Percentiles rank a stretch among this genome's conserved stretches.
phyloP scores from a whole-genome alignment of 2,113 vertebrate species.

The Archilochus colubris region DNA sequence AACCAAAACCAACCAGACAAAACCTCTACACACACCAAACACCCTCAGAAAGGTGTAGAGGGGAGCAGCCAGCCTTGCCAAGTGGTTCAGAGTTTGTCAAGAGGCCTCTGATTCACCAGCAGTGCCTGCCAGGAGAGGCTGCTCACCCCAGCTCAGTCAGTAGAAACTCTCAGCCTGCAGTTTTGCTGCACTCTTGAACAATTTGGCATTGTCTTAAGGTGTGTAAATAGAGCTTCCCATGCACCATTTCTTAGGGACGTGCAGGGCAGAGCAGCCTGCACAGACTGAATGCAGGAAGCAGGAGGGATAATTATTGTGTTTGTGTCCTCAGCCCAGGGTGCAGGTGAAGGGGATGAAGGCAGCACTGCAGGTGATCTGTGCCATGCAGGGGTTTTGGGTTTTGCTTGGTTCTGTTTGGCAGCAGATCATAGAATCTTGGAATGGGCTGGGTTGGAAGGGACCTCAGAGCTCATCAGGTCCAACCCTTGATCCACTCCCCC shows the following conservation, averaged over 20 bases:
- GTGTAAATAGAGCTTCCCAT: neutral
- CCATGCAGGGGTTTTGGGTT: rapidly evolving
- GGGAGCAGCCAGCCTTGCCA: neutral
- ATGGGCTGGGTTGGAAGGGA: too few species aligned
- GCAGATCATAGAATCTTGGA: neutral
- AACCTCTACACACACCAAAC: neutral
- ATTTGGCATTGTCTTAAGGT: rapidly evolving
- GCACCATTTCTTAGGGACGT: neutral
- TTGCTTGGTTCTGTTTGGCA: neutral
- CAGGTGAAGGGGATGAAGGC: neutral
- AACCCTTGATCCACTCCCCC: too few species aligned
- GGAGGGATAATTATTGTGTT: neutral
- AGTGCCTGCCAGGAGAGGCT: neutral
- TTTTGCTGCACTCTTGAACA: neutral
- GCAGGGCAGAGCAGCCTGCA: neutral
- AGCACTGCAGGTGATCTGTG: neutral
- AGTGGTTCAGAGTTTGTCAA: neutral
- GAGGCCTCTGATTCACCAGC: neutral
- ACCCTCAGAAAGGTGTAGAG: neutral
- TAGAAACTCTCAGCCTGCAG: neutral
- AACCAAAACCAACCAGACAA: neutral
- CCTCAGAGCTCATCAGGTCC: too few species aligned
- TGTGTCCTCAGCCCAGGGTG: neutral
- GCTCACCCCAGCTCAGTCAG: neutral
- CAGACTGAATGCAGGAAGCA: neutral